Percentiles rank a stretch among this genome's conserved stretches.
These are phyloP conservation scores for Ammospiza nelsoni DNA, from an alignment of 2,113 vertebrate genomes.

Conservation along the genomic window DNA sequence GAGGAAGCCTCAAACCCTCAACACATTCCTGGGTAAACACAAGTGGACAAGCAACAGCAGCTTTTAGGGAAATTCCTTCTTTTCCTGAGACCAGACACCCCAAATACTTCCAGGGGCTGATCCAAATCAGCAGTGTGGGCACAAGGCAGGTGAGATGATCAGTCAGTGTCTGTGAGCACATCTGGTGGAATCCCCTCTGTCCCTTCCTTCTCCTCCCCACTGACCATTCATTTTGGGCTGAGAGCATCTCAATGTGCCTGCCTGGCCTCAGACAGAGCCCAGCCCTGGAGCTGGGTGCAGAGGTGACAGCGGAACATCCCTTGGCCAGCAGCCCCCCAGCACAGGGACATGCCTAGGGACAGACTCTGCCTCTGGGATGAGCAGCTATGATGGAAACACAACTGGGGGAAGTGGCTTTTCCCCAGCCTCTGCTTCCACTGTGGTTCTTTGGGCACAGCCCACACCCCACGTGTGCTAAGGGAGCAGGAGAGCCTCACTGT, in stretches of 20 bases:
- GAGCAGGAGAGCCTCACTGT: neutral
- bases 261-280: neutral
- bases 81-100: neutral
- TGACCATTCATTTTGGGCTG: conserved; percentile 20
- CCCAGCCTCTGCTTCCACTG: neutral
- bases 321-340: conserved; percentile 33
- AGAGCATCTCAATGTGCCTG: conserved; percentile 37
- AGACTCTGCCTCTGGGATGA: neutral
- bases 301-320: neutral
- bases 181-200: conserved; percentile 54
- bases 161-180: neutral
- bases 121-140: conserved; percentile 45
- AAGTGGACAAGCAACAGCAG: neutral
- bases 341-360: neutral
- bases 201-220: conserved; percentile 42
- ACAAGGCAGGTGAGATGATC: neutral
- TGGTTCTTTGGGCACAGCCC: neutral
- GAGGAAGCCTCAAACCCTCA: neutral
- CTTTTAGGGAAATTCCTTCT: neutral
- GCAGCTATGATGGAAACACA: neutral
- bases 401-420: neutral
- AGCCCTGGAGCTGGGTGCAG: neutral
- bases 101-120: neutral
- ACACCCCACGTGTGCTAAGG: fast-evolving
- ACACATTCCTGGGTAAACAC: neutral